Evolutionary conservation across 1,140 invertebrate genomes (phyloP), one percentile per base, ranked within the genome.

Genomic region (Pseudomyrmex concolor): DNA sequence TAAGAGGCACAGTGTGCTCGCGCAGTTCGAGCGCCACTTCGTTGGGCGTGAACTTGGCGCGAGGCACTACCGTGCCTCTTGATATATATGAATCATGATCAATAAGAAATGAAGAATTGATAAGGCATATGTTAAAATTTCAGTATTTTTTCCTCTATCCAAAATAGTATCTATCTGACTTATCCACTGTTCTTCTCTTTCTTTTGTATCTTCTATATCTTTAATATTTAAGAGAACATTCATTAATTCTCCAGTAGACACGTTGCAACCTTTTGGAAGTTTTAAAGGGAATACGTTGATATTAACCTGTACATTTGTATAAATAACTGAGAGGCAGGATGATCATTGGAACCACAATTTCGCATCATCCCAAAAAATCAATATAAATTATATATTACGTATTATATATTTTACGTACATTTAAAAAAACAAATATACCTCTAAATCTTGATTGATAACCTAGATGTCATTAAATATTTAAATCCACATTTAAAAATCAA

Each of bases 311-410:
- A 77, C 60, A 64, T 55, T 63, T 77, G 60, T 25, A 77, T 51
- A n/a, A 66, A 77, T 64, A 77, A 77, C 1, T 54, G 22, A 43
- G 62, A 77, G 3, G 66, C 62, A 25, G 50, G 62, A 66, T 66
- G 73, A 55, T 76, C 50, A 8, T 45, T 66, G 0, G 34, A 62
- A 12, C 73, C 73, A 63, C 50, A 66, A 43, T 15, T 43, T 15
- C 73, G 48, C n/a, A 77, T 77, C 50, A 66, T 77, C 2, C 62
- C 62, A 77, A 77, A 77, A 77, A 77, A 66, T 34, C 0, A 34
- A 7, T 34, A 34, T 34, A 51, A 43, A 2, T 63, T 1, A 2
- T n/a, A 34, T 4, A 43, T 8, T 43, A 63, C 5, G 9, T 15
- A n/a, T 1, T 43, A 2, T 4, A 15, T 15, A 55, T 55, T 55